A percentile compares a stretch with the other conserved stretches of the same genome.
Conservation (phyloP, 1,140 invertebrate genomes). For the Rhysida immarginata region DNA sequence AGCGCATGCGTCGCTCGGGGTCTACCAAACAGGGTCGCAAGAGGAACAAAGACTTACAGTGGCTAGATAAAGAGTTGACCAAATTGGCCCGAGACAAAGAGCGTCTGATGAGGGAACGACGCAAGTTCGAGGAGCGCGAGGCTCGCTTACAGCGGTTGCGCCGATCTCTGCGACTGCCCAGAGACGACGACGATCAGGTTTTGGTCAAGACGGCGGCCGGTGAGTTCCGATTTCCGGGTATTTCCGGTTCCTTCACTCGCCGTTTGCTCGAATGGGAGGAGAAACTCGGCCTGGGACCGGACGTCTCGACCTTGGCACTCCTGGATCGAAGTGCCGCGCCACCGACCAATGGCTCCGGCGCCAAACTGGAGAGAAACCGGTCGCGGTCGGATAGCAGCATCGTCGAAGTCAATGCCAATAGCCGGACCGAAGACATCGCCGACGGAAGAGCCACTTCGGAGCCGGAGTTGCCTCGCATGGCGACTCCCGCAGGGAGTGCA, state of each 20-base stretch:
- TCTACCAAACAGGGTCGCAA: conserved; percentile 7
- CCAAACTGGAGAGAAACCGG: conserved; percentile 26
- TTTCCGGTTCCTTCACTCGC: conserved; percentile 69
- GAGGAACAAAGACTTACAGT: conserved; percentile 37
- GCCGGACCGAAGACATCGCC: background rate
- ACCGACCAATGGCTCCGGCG: conserved; percentile 31
- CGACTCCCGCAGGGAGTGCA: conserved; percentile 16
- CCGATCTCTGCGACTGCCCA: conserved; percentile 12
- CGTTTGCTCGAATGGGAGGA: conserved; percentile 85
- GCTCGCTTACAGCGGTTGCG: conserved; percentile 41
- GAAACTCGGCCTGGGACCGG: conserved; percentile 56
- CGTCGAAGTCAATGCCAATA: too few relatives aligned
- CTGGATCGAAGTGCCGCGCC: conserved; percentile 30
- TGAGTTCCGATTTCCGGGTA: conserved; percentile 65
- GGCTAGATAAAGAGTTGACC: conserved; percentile 41
- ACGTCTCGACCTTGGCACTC: conserved; percentile 60
- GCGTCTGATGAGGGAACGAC: conserved; percentile 40
- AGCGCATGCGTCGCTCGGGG: conserved; percentile 29
- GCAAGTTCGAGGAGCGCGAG: conserved; percentile 43
- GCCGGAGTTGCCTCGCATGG: conserved; percentile 16
- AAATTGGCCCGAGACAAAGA: conserved; percentile 46
- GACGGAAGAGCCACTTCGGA: conserved; percentile 24
- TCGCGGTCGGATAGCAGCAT: conserved; percentile 57
- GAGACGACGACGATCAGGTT: conserved; percentile 39
- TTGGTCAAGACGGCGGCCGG: conserved; percentile 62